These are phyloP conservation scores for Chaetura pelagica DNA, from an alignment of 2,113 vertebrate species.

Conservation along the genomic window DNA sequence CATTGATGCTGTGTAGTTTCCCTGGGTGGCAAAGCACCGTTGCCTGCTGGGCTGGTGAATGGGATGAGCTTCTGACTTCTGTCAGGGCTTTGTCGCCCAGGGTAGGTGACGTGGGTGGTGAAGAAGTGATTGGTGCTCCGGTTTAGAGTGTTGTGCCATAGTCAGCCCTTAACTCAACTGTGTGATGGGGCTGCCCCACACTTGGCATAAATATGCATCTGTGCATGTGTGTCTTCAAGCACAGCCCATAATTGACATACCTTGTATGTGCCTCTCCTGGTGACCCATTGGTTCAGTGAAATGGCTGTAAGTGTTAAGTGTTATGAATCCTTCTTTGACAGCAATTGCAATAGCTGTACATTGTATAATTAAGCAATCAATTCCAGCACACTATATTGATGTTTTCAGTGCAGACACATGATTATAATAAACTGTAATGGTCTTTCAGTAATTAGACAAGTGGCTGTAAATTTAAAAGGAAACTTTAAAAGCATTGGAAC, in stretches of 20 bases:
- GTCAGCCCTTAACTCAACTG: not conserved
- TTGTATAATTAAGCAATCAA: conserved; percentile 40
- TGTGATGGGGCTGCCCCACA: not conserved
- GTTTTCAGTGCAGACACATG: conserved; percentile 19
- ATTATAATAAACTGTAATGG: conserved; percentile 25
- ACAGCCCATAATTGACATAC: not conserved
- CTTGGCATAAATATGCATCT: not conserved
- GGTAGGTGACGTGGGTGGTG: not conserved
- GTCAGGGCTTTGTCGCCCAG: not conserved
- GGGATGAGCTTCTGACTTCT: not conserved
- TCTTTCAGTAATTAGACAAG: conserved; percentile 33
- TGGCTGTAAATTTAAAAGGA: conserved; percentile 30
- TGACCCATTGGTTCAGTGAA: not conserved
- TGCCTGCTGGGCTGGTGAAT: not conserved
- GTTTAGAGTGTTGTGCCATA: accelerated
- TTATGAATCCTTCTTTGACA: conserved; percentile 20
- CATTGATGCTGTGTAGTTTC: not conserved
- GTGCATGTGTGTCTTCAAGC: not conserved
- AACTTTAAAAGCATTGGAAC: conserved; percentile 10
- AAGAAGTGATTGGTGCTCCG: not conserved
- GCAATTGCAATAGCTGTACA: not conserved
- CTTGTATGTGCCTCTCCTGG: not conserved
- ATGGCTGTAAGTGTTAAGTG: not conserved
- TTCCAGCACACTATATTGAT: conserved; percentile 29
- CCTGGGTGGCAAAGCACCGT: not conserved